phyloP scores from a whole-genome alignment of 2,113 vertebrate genomes.

The Crypturellus undulatus region DNA sequence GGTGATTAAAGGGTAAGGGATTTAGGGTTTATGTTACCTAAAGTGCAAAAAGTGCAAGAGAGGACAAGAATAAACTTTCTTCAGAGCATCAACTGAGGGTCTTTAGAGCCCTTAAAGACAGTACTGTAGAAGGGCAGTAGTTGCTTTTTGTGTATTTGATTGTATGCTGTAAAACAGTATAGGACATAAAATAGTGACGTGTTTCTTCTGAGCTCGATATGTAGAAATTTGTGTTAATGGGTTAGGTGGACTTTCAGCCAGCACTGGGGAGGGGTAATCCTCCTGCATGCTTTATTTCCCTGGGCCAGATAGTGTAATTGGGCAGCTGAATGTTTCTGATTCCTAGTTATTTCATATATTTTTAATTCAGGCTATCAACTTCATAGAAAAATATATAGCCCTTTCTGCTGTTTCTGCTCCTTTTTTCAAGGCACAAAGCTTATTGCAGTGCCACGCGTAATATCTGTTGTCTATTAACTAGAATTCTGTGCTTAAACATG shows the following conservation, averaged over 20 bases:
- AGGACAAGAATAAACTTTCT: not conserved
- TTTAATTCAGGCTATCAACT: conserved; percentile 60
- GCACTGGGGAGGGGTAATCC: not conserved
- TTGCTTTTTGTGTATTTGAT: not conserved
- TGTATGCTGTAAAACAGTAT: not conserved
- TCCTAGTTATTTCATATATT: conserved; percentile 64
- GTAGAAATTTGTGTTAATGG: not conserved
- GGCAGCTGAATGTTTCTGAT: conserved; percentile 28
- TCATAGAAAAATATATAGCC: conserved; percentile 42
- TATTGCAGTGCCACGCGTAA: not conserved
- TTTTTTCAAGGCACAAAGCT: conserved; percentile 24
- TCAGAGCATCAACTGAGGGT: not conserved
- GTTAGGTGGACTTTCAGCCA: conserved; percentile 5
- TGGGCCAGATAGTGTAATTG: conserved; percentile 20
- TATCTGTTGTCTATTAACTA: not conserved
- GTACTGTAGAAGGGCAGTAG: not conserved
- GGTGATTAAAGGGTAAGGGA: not conserved
- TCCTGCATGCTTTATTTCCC: conserved; percentile 4
- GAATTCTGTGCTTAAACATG: not conserved
- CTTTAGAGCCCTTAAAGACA: rapidly evolving
- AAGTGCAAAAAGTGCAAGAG: not conserved
- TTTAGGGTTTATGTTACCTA: not conserved
- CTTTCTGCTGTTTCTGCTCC: conserved; percentile 67
- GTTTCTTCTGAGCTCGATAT: not conserved
- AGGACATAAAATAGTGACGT: not conserved